A percentile compares a stretch with the other conserved stretches of the same genome.
These are phyloP conservation scores for Laticauda laticaudata DNA, from an alignment of 2,113 vertebrate species.

Conservation along the genomic window DNA sequence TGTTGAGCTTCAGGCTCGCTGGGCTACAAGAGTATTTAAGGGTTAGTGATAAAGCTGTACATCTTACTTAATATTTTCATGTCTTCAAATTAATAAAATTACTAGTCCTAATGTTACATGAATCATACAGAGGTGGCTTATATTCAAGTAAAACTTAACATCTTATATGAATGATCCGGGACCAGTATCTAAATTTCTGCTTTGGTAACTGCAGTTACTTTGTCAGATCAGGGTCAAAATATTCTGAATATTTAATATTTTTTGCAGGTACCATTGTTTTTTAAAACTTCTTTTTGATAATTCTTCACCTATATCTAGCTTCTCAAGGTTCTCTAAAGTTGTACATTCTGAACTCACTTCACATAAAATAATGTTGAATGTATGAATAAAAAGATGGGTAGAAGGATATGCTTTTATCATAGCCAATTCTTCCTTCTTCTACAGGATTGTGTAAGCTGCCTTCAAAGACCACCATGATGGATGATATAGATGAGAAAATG, in stretches of 20 bases:
- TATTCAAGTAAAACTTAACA: background rate
- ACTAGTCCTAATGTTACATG: background rate
- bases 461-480: conserved; percentile 68
- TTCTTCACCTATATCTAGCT: background rate
- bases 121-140: background rate
- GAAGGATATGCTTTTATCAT: background rate
- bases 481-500: conserved; percentile 72
- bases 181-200: background rate
- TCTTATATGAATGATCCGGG: background rate
- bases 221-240: background rate
- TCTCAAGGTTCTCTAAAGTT: background rate
- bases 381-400: background rate
- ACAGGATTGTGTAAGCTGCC: conserved; percentile 75
- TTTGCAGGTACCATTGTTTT: background rate
- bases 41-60: conserved; percentile 64
- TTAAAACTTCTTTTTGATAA: background rate
- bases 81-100: background rate
- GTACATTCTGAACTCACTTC: background rate
- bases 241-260: no score
- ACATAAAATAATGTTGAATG: background rate
- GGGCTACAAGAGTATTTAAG: conserved; percentile 76
- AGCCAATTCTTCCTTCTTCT: conserved; percentile 13
- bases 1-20: conserved; percentile 81
- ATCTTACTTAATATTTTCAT: background rate
- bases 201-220: background rate